Evolutionary conservation across 2,888 invertebrate species (phyloP).

Genomic region (Drosophila falleni): DNA sequence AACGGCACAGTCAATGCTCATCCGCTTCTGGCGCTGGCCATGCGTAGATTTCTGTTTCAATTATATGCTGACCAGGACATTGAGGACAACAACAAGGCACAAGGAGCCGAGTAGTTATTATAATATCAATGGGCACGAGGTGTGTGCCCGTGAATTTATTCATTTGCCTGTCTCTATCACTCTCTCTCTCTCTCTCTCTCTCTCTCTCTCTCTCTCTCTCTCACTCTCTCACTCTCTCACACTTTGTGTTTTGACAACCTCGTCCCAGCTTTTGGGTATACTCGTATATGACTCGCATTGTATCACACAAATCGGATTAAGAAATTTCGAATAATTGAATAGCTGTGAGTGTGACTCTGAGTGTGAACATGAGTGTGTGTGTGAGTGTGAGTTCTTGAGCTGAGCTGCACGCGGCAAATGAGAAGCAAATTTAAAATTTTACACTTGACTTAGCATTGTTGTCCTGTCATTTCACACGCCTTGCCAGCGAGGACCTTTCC

Average conservation of each 20-base stretch:
- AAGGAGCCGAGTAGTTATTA: slow-evolving; percentile 63
- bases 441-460: slow-evolving; percentile 85
- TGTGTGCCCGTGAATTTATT: slow-evolving; percentile 79
- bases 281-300: slow-evolving; percentile 55
- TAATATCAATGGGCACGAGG: slow-evolving; percentile 76
- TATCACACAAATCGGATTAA: slow-evolving; percentile 85
- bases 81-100: slow-evolving; percentile 14
- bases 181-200: neutral
- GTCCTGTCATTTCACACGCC: slow-evolving; percentile 82
- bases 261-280: slow-evolving; percentile 26
- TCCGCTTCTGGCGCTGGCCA: slow-evolving; percentile 60
- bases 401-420: slow-evolving; percentile 79
- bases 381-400: slow-evolving; percentile 58
- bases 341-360: slow-evolving; percentile 34
- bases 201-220: neutral
- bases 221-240: too few relatives aligned
- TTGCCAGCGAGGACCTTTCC: slow-evolving; percentile 39
- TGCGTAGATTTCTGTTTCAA: slow-evolving; percentile 80
- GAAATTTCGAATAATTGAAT: slow-evolving; percentile 85
- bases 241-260: slow-evolving; percentile 73
- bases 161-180: slow-evolving; percentile 68
- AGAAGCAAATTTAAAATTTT: slow-evolving; percentile 86
- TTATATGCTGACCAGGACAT: slow-evolving; percentile 53
- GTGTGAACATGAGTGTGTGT: slow-evolving; percentile 52
- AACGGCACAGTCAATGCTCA: slow-evolving; percentile 43